These are phyloP conservation scores for Aptenodytes forsteri DNA, from an alignment of 2,113 vertebrate genomes.

Conservation along the genomic window DNA sequence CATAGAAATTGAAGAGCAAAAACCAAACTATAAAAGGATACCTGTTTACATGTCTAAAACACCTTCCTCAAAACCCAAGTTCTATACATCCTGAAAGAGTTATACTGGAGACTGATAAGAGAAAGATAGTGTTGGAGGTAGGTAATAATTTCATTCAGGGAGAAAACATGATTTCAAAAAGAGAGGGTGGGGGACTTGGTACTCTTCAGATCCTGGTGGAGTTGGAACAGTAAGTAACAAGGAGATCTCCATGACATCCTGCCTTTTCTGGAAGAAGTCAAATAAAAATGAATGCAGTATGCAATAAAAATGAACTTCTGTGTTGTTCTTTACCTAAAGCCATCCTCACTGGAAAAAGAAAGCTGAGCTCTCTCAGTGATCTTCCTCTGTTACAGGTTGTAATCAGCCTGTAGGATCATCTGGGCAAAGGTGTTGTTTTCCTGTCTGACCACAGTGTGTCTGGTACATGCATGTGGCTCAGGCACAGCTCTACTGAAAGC, in stretches of 20 bases:
- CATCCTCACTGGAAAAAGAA: background rate
- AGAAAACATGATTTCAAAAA: background rate
- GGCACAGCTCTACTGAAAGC: background rate
- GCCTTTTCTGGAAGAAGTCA: background rate
- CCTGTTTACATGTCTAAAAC: background rate
- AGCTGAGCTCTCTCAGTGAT: background rate
- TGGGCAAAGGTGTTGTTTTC: background rate
- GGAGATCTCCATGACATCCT: background rate
- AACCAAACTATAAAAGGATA: background rate
- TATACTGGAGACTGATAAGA: background rate
- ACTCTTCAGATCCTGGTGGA: background rate
- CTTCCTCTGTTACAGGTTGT: background rate
- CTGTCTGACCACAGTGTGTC: background rate
- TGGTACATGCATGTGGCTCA: background rate
- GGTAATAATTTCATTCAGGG: background rate
- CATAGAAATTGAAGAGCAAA: background rate
- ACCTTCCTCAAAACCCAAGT: background rate
- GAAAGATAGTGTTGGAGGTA: background rate
- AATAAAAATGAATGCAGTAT: background rate
- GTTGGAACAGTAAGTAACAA: background rate
- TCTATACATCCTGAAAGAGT: background rate
- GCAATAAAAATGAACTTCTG: background rate
- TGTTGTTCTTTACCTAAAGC: background rate
- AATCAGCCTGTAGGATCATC: background rate
- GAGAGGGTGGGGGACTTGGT: fast-evolving